Evolutionary conservation across 2,888 invertebrate species (phyloP).

Genomic region (Boloria selene): DNA sequence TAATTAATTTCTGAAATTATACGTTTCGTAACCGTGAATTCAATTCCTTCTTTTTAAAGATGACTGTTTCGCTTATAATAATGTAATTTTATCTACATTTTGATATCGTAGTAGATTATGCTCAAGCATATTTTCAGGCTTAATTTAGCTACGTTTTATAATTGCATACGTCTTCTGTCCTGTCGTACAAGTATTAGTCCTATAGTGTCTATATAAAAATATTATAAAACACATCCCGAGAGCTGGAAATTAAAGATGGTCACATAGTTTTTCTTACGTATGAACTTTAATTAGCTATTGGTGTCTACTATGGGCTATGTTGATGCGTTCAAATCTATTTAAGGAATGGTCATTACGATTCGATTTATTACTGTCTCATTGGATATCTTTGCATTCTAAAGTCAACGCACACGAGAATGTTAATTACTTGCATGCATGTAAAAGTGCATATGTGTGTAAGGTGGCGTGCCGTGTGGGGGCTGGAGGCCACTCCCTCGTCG

Average conservation of each 20-base stretch:
- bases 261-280: background rate
- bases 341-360: conserved; percentile 30
- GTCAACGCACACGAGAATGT: conserved; percentile 47
- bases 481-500: conserved; percentile 74
- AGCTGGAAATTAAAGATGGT: background rate
- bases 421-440: conserved; percentile 67
- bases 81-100: background rate
- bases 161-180: too few species aligned
- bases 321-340: conserved; percentile 9
- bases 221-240: too few species aligned
- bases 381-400: conserved; percentile 41
- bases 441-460: conserved; percentile 73
- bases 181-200: too few species aligned
- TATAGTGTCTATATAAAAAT: too few species aligned
- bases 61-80: background rate
- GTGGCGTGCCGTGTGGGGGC: conserved; percentile 66
- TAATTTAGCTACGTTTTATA: too few species aligned
- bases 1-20: conserved; percentile 23
- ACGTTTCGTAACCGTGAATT: conserved; percentile 3
- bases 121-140: too few species aligned
- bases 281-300: background rate
- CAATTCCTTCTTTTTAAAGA: background rate
- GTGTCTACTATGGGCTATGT: background rate
- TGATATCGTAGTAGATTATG: background rate
- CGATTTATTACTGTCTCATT: conserved; percentile 40